A percentile compares a stretch with the other conserved stretches of the same genome.
phyloP scores from a whole-genome alignment of 1,140 invertebrate genomes.

The Scaptomyza pallida region DNA sequence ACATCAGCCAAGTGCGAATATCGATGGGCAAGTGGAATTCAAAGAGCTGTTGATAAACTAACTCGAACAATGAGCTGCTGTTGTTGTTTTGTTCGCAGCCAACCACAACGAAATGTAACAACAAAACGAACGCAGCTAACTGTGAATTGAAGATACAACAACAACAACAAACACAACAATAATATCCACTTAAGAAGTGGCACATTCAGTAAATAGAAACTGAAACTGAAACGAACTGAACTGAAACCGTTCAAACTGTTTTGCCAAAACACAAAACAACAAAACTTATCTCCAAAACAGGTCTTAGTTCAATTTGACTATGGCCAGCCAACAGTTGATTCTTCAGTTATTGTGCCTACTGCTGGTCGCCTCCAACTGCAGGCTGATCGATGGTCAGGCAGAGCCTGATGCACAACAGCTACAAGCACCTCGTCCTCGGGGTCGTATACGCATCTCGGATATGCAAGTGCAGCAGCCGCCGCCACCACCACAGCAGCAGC shows the following conservation, averaged over 20 bases:
- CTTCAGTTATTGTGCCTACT: slow-evolving; percentile 33
- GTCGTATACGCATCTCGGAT: slow-evolving; percentile 69
- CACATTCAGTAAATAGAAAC: slow-evolving; percentile 61
- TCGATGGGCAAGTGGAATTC: slow-evolving; percentile 43
- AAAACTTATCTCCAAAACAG: background rate
- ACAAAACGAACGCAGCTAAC: slow-evolving; percentile 51
- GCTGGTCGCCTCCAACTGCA: slow-evolving; percentile 15
- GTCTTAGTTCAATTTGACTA: slow-evolving; percentile 18
- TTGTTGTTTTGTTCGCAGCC: slow-evolving; percentile 13
- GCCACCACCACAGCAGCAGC: slow-evolving; percentile 10
- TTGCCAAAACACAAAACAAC: slow-evolving; percentile 4
- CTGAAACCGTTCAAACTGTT: slow-evolving; percentile 29
- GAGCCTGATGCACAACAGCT: slow-evolving; percentile 49
- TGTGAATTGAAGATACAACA: slow-evolving; percentile 47
- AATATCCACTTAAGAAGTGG: slow-evolving; percentile 62
- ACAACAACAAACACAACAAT: slow-evolving; percentile 29
- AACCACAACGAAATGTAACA: slow-evolving; percentile 48
- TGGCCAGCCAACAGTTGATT: slow-evolving; percentile 27
- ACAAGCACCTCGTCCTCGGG: slow-evolving; percentile 56
- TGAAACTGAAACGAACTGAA: slow-evolving; percentile 53
- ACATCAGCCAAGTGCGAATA: slow-evolving; percentile 36
- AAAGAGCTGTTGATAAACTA: slow-evolving; percentile 1
- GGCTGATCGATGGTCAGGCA: slow-evolving; percentile 8
- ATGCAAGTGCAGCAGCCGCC: slow-evolving; percentile 35
- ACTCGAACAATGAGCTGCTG: slow-evolving; percentile 27